These are phyloP conservation scores for Mesorhabditis spiculigera DNA, from an alignment of 2,888 invertebrate genomes.

Conservation along the genomic window DNA sequence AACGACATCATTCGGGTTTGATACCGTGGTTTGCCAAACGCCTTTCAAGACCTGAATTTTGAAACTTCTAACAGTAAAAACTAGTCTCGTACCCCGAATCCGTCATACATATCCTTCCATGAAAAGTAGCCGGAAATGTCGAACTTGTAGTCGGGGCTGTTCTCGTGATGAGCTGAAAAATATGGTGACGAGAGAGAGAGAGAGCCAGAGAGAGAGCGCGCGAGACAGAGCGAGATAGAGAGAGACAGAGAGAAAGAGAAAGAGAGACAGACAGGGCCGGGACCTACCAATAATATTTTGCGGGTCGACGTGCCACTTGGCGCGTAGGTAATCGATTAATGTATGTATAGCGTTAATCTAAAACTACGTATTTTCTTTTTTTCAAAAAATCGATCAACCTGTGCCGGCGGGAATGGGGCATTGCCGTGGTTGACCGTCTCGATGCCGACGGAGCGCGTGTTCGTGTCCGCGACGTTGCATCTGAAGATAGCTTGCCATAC, in stretches of 20 bases:
- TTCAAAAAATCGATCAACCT: not conserved
- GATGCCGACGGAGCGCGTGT: slow-evolving; percentile 1
- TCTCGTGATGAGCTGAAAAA: not conserved
- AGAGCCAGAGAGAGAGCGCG: too few species aligned
- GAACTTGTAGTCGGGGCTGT: slow-evolving; percentile 1
- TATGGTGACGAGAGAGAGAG: not conserved
- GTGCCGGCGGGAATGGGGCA: not conserved
- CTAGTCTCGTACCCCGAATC: not conserved
- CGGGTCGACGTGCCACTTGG: slow-evolving; percentile 5
- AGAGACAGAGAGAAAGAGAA: too few species aligned
- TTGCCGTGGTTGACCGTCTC: slow-evolving; percentile 6
- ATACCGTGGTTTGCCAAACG: not conserved
- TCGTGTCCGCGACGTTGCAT: not conserved
- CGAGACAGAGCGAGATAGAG: too few species aligned
- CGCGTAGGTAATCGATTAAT: not conserved
- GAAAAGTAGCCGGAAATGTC: not conserved
- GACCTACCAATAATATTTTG: not conserved
- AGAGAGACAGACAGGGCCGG: too few species aligned
- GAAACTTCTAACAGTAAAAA: not conserved
- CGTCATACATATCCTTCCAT: not conserved
- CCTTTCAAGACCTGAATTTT: not conserved
- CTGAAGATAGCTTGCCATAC: not conserved
- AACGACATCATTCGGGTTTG: not conserved
- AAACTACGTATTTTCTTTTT: not conserved
- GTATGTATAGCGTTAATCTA: not conserved